A percentile compares a stretch with the other conserved stretches of the same genome.
Evolutionary conservation across 2,113 vertebrate species (phyloP).

Genomic region (Turdus rufiventris): DNA sequence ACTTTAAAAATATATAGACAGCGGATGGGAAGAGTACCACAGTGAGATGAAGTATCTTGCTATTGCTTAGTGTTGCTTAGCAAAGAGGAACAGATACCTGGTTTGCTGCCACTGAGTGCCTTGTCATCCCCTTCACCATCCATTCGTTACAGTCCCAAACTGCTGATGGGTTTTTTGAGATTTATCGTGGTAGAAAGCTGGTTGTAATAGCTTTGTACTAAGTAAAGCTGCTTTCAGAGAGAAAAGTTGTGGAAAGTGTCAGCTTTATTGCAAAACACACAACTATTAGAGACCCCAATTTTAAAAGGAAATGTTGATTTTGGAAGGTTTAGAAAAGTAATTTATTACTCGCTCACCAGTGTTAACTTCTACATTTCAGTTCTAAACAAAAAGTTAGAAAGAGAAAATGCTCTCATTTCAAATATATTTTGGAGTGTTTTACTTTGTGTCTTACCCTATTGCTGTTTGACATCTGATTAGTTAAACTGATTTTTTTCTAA

Average conservation of each 20-base stretch:
- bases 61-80: not conserved
- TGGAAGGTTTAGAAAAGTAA: not conserved
- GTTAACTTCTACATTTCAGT: not conserved
- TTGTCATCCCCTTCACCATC: not conserved
- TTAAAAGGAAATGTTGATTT: not conserved
- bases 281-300: not conserved
- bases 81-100: not conserved
- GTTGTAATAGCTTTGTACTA: not conserved
- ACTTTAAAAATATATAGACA: not conserved
- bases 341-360: not conserved
- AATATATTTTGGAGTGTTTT: not conserved
- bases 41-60: not conserved
- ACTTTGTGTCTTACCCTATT: not conserved
- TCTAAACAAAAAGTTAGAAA: not conserved
- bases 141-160: not conserved
- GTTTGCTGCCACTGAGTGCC: fast-evolving
- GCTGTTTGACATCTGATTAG: not conserved
- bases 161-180: not conserved
- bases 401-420: not conserved
- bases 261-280: not conserved
- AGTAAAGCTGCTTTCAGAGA: not conserved
- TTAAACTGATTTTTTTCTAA: not conserved
- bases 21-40: not conserved
- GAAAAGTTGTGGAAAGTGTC: not conserved
- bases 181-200: not conserved